Conservation (phyloP, 2,113 vertebrate species). For the Apaloderma vittatum region DNA sequence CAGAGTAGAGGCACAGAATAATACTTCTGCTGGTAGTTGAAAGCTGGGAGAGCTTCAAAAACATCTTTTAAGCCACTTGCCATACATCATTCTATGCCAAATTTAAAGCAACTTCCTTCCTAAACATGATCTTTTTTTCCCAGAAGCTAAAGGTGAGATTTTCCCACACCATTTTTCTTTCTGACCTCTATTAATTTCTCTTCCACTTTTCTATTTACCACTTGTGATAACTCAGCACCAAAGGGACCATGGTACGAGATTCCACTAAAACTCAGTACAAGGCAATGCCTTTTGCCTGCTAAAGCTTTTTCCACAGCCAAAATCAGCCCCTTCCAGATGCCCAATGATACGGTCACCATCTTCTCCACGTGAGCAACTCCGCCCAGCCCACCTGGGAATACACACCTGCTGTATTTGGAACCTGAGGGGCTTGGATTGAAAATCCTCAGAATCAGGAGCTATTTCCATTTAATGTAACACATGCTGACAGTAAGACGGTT, state of each 20-base stretch:
- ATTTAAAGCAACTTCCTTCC: not conserved
- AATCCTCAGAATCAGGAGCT: not conserved
- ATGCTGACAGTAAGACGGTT: not conserved
- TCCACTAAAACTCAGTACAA: not conserved
- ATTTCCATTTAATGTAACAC: not conserved
- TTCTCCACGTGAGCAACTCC: not conserved
- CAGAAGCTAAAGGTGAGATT: not conserved
- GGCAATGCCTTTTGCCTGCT: fast-evolving
- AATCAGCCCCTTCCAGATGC: not conserved
- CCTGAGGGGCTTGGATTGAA: not conserved
- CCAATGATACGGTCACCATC: not conserved
- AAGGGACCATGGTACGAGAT: not conserved
- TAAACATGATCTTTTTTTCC: not conserved
- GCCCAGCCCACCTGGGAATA: not conserved
- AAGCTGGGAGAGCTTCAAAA: not conserved
- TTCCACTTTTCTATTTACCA: not conserved
- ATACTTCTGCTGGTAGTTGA: not conserved
- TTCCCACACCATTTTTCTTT: not conserved
- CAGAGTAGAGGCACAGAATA: not conserved
- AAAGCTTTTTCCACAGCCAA: not conserved
- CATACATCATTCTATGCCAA: not conserved
- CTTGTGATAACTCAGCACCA: not conserved
- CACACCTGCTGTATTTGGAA: fast-evolving
- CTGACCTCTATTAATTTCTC: not conserved
- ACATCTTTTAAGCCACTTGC: not conserved